A percentile compares a stretch with the other conserved stretches of the same genome.
Evolutionary conservation across 2,888 invertebrate species (phyloP).

Genomic region (Belgica antarctica): DNA sequence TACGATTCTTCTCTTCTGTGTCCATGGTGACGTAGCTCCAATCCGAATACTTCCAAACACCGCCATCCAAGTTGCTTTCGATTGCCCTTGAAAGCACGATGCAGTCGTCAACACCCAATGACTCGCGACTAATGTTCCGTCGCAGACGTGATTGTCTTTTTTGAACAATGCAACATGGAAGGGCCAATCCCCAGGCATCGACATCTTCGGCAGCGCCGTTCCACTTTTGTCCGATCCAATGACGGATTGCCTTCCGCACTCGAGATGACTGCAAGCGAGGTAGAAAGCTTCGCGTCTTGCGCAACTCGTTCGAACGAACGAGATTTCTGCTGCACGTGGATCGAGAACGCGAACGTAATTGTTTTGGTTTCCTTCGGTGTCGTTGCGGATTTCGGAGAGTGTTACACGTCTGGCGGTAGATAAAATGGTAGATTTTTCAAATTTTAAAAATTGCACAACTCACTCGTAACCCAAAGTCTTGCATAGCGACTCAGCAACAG

Average conservation of each 20-base stretch:
- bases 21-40: constrained; percentile 80
- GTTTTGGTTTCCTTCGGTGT: constrained; percentile 58
- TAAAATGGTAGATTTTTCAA: not conserved
- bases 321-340: constrained; percentile 76
- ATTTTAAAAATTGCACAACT: constrained; percentile 1
- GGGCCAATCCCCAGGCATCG: constrained; percentile 86
- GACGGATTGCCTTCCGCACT: constrained; percentile 69
- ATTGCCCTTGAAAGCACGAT: constrained; percentile 85
- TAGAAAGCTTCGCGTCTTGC: constrained; percentile 73
- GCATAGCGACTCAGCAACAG: constrained; percentile 76
- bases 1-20: constrained; percentile 78
- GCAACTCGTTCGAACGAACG: constrained; percentile 75
- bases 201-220: constrained; percentile 66
- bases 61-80: constrained; percentile 83
- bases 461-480: constrained; percentile 74
- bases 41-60: constrained; percentile 73
- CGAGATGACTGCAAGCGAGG: constrained; percentile 74
- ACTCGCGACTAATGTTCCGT: constrained; percentile 77
- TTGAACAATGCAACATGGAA: constrained; percentile 83
- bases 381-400: constrained; percentile 65
- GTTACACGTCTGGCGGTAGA: constrained; percentile 62
- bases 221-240: constrained; percentile 52
- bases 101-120: constrained; percentile 85
- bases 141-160: constrained; percentile 82
- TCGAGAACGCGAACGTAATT: constrained; percentile 81